A percentile compares a stretch with the other conserved stretches of the same genome.
phyloP scores from a whole-genome alignment of 1,140 invertebrate genomes.

The Mylabris phalerata region DNA sequence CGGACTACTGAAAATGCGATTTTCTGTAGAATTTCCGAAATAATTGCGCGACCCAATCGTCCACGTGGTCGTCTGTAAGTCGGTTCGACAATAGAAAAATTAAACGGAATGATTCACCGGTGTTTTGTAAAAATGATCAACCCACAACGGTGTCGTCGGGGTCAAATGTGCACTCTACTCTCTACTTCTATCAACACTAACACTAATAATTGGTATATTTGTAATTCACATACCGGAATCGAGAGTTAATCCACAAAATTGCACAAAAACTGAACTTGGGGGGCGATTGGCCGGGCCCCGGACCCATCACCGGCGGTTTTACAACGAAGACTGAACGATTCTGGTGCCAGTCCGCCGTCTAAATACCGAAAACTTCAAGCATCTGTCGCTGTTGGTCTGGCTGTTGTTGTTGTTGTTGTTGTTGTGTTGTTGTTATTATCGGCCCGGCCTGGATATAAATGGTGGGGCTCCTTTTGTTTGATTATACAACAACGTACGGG shows the following conservation, averaged over 20 bases:
- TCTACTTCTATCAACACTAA: neutral
- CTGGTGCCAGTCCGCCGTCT: conserved; percentile 7
- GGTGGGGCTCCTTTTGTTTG: conserved; percentile 13
- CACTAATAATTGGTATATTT: neutral
- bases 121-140: neutral
- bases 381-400: conserved; percentile 3
- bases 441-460: neutral
- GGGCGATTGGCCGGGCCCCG: neutral
- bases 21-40: neutral
- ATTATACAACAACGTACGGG: neutral
- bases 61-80: too few species aligned
- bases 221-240: neutral
- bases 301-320: neutral
- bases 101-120: conserved; percentile 16
- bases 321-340: conserved; percentile 4
- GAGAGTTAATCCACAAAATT: neutral
- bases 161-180: conserved; percentile 19
- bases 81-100: neutral
- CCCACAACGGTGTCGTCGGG: conserved; percentile 9
- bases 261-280: neutral
- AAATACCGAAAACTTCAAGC: conserved; percentile 8
- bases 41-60: too few species aligned
- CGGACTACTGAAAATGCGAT: conserved; percentile 35
- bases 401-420: too few species aligned
- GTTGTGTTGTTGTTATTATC: too few species aligned